phyloP scores from a whole-genome alignment of 2,113 vertebrate genomes.

The Cathartes aura region DNA sequence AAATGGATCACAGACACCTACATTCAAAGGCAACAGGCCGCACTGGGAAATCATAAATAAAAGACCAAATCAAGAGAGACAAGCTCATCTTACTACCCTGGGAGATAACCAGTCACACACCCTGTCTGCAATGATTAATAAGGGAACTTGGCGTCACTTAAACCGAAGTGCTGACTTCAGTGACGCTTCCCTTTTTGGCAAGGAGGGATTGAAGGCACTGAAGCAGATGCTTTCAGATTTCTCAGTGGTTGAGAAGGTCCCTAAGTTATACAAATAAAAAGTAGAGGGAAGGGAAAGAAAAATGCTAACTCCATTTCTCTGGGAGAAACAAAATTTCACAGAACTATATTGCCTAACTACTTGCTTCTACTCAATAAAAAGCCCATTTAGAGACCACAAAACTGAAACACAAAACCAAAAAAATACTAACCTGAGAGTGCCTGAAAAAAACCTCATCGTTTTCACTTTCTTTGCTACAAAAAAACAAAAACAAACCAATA shows the following conservation, averaged over 20 bases:
- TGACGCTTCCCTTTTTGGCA: not conserved
- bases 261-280: not conserved
- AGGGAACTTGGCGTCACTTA: not conserved
- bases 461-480: constrained; percentile 77
- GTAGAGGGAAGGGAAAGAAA: not conserved
- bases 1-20: not conserved
- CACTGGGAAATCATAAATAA: not conserved
- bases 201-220: not conserved
- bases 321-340: not conserved
- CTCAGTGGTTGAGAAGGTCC: not conserved
- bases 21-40: not conserved
- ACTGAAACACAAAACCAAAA: not conserved
- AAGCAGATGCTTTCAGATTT: not conserved
- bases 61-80: not conserved
- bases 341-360: not conserved
- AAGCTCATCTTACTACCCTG: not conserved
- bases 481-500: constrained; percentile 26
- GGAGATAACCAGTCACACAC: not conserved
- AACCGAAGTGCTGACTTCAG: not conserved
- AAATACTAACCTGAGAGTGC: constrained; percentile 74
- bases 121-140: not conserved
- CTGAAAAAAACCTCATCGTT: constrained; percentile 45
- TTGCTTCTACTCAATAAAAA: not conserved
- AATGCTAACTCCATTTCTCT: not conserved
- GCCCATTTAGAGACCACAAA: not conserved